Base-by-base conservation (phyloP, 1,140 invertebrate genomes). In the Gryllus bimaculatus region DNA sequence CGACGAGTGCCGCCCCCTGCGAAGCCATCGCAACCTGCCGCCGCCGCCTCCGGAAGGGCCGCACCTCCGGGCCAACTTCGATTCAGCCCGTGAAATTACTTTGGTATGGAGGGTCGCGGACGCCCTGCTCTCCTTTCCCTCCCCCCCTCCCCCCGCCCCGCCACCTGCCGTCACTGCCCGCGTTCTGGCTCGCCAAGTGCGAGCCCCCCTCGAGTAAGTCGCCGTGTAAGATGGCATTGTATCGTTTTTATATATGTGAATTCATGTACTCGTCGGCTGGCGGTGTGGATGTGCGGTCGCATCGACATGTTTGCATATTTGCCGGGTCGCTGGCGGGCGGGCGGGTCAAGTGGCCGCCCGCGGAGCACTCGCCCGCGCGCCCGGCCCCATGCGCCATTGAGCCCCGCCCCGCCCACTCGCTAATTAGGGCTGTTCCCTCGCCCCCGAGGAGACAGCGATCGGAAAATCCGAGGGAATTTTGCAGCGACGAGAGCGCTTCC, bases 231-330 rank as follows among this genome's bases (percentile, higher is more conserved):
- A 18, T 15, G 10, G 54, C 54, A 66, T 66, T 66, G 54, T 13
- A 66, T 66, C n/a, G 54, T 66, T 66, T 66, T 66, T 66, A 66
- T 66, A 13, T 66, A 66, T 18, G 54, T 13, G 54, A 66, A 66
- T 66, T 66, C 2, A 66, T 18, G 54, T 66, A 66, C 54, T 66
- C 54, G 54, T 10, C 54, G 54, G 54, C 10, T 66, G 54, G 54
- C 18, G 54, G 54, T 18, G 54, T 13, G 54, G 54, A 66, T 66
- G 26, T 39, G n/a, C 26, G 26, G 26, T 39, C 26, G 26, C 26
- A 66, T 66, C n/a, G 54, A 66, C n/a, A 66, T 66, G 54, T 66
- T 66, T 66, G n/a, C 54, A 66, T 66, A 66, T 66, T 66, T 66
- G 10, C 10, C 54, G 54, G 54, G 10, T 66, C 10, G 54, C 18